Conservation (phyloP, 1,140 invertebrate genomes). For the Drosophila varians region DNA sequence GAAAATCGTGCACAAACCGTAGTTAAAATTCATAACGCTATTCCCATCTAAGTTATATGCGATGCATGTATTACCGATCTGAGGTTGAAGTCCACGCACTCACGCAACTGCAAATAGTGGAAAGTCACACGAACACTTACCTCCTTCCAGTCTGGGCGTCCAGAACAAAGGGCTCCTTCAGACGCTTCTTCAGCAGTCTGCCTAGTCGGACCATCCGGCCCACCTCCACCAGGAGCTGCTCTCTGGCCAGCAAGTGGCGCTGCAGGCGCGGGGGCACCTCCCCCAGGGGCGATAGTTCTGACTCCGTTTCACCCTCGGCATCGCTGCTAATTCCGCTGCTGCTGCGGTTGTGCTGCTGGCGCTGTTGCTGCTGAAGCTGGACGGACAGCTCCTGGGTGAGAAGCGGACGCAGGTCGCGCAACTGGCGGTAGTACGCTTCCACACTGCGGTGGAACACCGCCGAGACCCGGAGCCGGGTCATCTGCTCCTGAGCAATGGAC, state of each 20-base stretch:
- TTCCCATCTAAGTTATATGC: slow-evolving; percentile 16
- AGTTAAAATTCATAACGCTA: slow-evolving; percentile 32
- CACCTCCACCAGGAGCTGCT: slow-evolving; percentile 89
- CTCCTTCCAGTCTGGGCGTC: slow-evolving; percentile 76
- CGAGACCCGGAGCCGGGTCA: slow-evolving; percentile 90
- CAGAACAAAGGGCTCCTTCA: slow-evolving; percentile 87
- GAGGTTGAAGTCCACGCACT: slow-evolving; percentile 31
- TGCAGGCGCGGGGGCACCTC: slow-evolving; percentile 73
- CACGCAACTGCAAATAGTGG: slow-evolving; percentile 11
- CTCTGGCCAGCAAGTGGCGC: slow-evolving; percentile 86
- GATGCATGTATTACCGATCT: slow-evolving; percentile 14
- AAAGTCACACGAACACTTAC: slow-evolving; percentile 42
- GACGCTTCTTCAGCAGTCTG: slow-evolving; percentile 87
- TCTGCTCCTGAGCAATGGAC: slow-evolving; percentile 89
- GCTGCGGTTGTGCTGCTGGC: slow-evolving; percentile 69
- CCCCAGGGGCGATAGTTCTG: slow-evolving; percentile 44
- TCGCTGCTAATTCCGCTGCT: slow-evolving; percentile 80
- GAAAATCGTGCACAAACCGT: slow-evolving; percentile 19
- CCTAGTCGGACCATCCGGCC: slow-evolving; percentile 90
- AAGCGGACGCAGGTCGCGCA: slow-evolving; percentile 85
- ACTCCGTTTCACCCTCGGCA: slow-evolving; percentile 52
- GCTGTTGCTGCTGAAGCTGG: slow-evolving; percentile 58
- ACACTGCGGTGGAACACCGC: slow-evolving; percentile 91
- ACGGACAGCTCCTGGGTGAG: slow-evolving; percentile 83
- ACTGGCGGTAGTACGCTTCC: slow-evolving; percentile 87